Conservation (phyloP, 2,113 vertebrate species). For the Larimichthys crocea region DNA sequence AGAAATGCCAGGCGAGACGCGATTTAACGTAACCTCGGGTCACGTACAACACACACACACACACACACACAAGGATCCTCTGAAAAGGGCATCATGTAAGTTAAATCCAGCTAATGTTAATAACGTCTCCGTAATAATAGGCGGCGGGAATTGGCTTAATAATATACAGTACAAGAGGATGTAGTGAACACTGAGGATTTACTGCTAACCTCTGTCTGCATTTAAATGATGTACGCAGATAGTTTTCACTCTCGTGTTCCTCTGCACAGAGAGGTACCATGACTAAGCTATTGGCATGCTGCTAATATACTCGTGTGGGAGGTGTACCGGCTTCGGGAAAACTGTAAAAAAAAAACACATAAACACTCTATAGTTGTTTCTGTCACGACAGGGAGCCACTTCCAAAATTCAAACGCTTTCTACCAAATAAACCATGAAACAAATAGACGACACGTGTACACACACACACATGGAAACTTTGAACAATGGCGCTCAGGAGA, state of each 20-base stretch:
- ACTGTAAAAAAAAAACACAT: not conserved
- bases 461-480: slow-evolving; percentile 1
- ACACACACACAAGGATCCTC: slow-evolving; percentile 19
- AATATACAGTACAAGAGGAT: slow-evolving; percentile 17
- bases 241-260: slow-evolving; percentile 33
- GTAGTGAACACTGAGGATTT: slow-evolving; percentile 28
- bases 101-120: slow-evolving; percentile 65
- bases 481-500: slow-evolving; percentile 65
- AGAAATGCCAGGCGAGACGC: slow-evolving; percentile 59
- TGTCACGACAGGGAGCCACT: slow-evolving; percentile 41
- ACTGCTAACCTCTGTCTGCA: slow-evolving; percentile 41
- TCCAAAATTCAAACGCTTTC: slow-evolving; percentile 63
- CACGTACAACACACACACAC: slow-evolving; percentile 23
- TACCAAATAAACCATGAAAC: slow-evolving; percentile 57
- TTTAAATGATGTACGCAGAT: slow-evolving; percentile 44
- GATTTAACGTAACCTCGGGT: slow-evolving; percentile 53
- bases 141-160: slow-evolving; percentile 25
- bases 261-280: slow-evolving; percentile 28
- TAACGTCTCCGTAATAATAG: slow-evolving; percentile 37
- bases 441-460: slow-evolving; percentile 21
- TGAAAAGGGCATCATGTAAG: slow-evolving; percentile 53
- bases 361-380: not conserved
- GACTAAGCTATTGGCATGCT: slow-evolving; percentile 55
- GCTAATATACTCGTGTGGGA: slow-evolving; percentile 56
- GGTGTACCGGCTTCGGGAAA: slow-evolving; percentile 62